Conservation (phyloP, 2,888 invertebrate species). For the Lottia gigantea region DNA sequence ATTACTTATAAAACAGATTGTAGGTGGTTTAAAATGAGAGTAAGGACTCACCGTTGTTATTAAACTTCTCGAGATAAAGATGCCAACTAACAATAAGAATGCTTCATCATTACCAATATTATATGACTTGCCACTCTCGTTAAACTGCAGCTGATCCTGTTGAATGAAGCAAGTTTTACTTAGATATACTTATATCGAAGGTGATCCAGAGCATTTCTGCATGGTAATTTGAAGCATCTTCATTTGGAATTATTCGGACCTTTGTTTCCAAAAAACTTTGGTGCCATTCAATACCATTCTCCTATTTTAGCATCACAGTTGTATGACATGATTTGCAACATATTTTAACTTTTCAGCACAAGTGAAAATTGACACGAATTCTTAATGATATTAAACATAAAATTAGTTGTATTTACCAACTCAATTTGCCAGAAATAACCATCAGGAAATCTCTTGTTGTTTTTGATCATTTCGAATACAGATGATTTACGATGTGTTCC, state of each 20-base stretch:
- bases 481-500: conserved; percentile 64
- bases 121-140: conserved; percentile 49
- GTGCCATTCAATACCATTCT: too few species aligned
- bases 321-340: too few species aligned
- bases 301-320: too few species aligned
- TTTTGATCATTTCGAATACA: conserved; percentile 55
- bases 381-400: too few species aligned
- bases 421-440: conserved; percentile 65
- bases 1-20: too few species aligned
- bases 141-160: conserved; percentile 56
- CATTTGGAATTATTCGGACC: too few species aligned
- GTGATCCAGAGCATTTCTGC: not conserved
- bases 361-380: too few species aligned
- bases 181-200: not conserved
- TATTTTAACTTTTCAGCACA: too few species aligned
- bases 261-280: too few species aligned
- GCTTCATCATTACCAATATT: conserved; percentile 54
- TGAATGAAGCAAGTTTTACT: not conserved
- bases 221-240: not conserved
- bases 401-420: conserved; percentile 43
- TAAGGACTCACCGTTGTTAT: conserved; percentile 57
- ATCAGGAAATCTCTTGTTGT: conserved; percentile 60
- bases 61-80: conserved; percentile 60
- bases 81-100: conserved; percentile 55
- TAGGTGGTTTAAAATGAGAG: too few species aligned